Conservation (phyloP, 2,113 vertebrate species). For the Deroptyus accipitrinus region DNA sequence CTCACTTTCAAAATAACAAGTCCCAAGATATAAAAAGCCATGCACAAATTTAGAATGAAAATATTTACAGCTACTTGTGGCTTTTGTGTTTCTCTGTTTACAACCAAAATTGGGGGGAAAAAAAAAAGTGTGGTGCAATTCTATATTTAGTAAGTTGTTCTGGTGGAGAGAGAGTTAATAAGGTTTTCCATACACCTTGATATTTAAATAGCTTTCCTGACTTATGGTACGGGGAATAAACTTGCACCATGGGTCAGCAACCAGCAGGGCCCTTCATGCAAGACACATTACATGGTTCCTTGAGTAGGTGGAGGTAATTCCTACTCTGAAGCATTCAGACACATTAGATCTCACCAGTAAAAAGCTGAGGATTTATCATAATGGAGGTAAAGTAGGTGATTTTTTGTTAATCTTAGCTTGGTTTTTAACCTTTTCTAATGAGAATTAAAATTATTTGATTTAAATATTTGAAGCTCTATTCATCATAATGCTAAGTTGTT, state of each 20-base stretch:
- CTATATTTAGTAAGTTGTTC: slow-evolving; percentile 23
- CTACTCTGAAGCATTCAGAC: background rate
- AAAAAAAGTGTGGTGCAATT: background rate
- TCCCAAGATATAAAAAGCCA: background rate
- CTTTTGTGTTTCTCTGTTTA: slow-evolving; percentile 71
- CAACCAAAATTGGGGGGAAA: slow-evolving; percentile 5
- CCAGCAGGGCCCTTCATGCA: background rate
- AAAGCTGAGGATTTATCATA: background rate
- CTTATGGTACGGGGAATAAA: slow-evolving; percentile 23
- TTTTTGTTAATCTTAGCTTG: background rate
- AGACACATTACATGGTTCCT: background rate
- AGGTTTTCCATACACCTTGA: slow-evolving; percentile 13
- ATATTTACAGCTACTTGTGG: slow-evolving; percentile 33
- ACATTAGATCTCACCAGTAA: background rate
- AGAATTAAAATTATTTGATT: background rate
- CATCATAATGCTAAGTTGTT: background rate
- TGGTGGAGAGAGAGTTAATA: slow-evolving; percentile 55
- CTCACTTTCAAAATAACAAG: background rate
- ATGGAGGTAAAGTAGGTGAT: background rate
- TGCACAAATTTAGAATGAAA: background rate
- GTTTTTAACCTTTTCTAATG: background rate
- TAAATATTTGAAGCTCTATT: background rate
- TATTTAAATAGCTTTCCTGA: slow-evolving; percentile 41
- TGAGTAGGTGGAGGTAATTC: background rate
- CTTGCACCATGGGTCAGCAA: background rate